Evolutionary conservation across 2,888 invertebrate genomes (phyloP), one percentile per base, ranked within the genome.

Genomic region (Gari tellinella): DNA sequence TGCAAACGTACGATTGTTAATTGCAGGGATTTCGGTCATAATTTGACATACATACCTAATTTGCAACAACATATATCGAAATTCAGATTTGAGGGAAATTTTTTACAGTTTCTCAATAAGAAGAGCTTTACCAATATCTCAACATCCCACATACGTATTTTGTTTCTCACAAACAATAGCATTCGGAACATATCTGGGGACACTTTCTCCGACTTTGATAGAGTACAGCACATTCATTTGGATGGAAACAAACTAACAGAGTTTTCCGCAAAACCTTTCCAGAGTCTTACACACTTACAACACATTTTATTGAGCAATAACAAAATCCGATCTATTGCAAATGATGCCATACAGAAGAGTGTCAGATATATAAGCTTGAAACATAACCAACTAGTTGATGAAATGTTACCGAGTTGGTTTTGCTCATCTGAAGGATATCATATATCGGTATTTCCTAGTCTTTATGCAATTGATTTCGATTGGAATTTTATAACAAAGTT

Each of bases 401-500:
- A 56, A 7, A 4, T 23, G 17, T 43, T 43, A 14, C 0, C 17
- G n/a, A n/a, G n/a, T n/a, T n/a, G n/a, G 5, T 56, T 56, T n/a
- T n/a, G n/a, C n/a, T n/a, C n/a, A n/a, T n/a, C n/a, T n/a, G n/a
- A n/a, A n/a, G n/a, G n/a, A n/a, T 25, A 41, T n/a, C 3, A 15
- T 8, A 41, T n/a, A 25, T 43, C 25, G n/a, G 19, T 43, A 1
- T 56, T 25, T 17, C 56, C 60, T 7, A 46, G 38, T 48, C 37
- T 60, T 5, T 4, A 19, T 2, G 19, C 19, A 23, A 15, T 61
- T n/a, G 37, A 61, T 21, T 37, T 61, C 2, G 25, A 25, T n/a
- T 23, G 17, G 7, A 61, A 61, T 26, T 51, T 25, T 41, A 61
- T 61, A n/a, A 52, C 26, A 10, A 17, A 40, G 2, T 14, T 61